Percentiles rank a stretch among this genome's conserved stretches.
Evolutionary conservation across 2,888 invertebrate genomes (phyloP).

Genomic region (Xestia sexstrigata): DNA sequence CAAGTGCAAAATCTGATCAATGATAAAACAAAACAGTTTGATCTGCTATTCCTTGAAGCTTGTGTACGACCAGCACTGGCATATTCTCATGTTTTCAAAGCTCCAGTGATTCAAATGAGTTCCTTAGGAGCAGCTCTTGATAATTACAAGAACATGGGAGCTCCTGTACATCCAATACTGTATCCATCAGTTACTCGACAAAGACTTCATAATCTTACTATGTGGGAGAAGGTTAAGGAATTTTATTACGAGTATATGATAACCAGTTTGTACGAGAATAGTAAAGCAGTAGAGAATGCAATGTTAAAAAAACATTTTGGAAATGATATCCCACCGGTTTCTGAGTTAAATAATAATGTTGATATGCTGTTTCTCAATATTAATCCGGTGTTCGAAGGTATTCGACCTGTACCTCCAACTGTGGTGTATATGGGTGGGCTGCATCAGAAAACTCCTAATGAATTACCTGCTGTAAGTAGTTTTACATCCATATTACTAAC

Average conservation of each 20-base stretch:
- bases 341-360: conserved; percentile 68
- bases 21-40: conserved; percentile 67
- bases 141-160: conserved; percentile 67
- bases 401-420: conserved; percentile 70
- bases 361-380: conserved; percentile 80
- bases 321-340: conserved; percentile 60
- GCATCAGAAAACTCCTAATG: conserved; percentile 77
- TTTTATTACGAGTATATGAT: conserved; percentile 56
- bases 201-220: conserved; percentile 65
- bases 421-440: conserved; percentile 74
- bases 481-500: not conserved
- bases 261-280: not conserved
- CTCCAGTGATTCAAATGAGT: conserved; percentile 73
- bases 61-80: conserved; percentile 56
- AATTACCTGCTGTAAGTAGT: conserved; percentile 78
- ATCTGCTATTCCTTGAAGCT: conserved; percentile 72
- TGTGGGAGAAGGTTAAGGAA: conserved; percentile 71
- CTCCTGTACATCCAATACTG: conserved; percentile 71
- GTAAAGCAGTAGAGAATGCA: conserved; percentile 6
- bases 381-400: conserved; percentile 70
- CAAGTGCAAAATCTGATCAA: conserved; percentile 66
- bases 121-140: conserved; percentile 67
- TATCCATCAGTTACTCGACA: conserved; percentile 64
- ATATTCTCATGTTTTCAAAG: conserved; percentile 63
- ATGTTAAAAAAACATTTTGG: conserved; percentile 68